A percentile compares a stretch with the other conserved stretches of the same genome.
Conservation (phyloP, 2,113 vertebrate genomes). For the Rhynchomys soricoides region DNA sequence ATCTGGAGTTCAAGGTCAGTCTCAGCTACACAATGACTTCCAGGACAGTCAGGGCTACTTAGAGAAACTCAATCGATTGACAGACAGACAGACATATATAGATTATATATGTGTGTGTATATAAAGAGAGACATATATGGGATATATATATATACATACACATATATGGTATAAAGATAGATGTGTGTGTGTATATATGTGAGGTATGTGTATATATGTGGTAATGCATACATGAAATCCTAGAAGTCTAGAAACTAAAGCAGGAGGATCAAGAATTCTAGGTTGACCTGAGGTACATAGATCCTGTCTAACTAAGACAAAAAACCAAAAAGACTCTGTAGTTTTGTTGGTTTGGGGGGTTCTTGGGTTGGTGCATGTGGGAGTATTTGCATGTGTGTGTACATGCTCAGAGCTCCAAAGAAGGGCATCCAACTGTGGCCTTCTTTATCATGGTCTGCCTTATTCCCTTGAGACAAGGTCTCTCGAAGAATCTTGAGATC, state of each 20-base stretch:
- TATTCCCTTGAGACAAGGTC: neutral
- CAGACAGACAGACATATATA: too few relatives aligned
- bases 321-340: neutral
- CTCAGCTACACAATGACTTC: neutral
- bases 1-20: neutral
- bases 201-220: too few relatives aligned
- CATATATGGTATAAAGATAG: too few relatives aligned
- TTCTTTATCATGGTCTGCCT: neutral
- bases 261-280: neutral
- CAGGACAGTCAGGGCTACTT: neutral
- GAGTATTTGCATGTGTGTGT: neutral
- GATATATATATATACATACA: too few relatives aligned
- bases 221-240: neutral
- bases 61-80: neutral
- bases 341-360: neutral
- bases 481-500: neutral
- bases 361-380: neutral
- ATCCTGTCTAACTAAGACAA: neutral
- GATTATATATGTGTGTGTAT: neutral
- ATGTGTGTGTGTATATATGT: too few relatives aligned
- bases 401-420: neutral
- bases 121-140: too few relatives aligned
- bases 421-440: neutral
- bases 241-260: neutral
- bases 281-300: neutral